phyloP scores from a whole-genome alignment of 2,888 invertebrate genomes.

The Chrysomela aeneicollis region DNA sequence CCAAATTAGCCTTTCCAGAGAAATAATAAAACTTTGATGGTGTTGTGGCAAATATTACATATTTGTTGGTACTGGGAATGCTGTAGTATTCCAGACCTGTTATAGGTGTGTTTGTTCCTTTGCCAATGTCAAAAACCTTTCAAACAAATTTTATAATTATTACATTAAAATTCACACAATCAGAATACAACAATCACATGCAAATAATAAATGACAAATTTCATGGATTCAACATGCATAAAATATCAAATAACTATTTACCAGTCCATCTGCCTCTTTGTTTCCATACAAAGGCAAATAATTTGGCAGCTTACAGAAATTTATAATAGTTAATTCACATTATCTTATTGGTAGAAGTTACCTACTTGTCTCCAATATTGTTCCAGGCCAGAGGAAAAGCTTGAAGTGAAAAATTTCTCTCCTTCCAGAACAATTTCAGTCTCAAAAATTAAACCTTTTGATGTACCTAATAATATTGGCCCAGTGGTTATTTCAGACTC shows the following conservation, averaged over 20 bases:
- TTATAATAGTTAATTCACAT: neutral
- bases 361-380: slow-evolving; percentile 84
- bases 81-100: slow-evolving; percentile 88
- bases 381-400: slow-evolving; percentile 68
- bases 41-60: slow-evolving; percentile 85
- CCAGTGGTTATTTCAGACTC: slow-evolving; percentile 77
- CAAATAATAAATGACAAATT: neutral
- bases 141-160: slow-evolving; percentile 36
- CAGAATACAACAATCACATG: neutral
- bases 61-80: slow-evolving; percentile 75
- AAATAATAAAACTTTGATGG: slow-evolving; percentile 88
- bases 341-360: slow-evolving; percentile 8
- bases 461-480: slow-evolving; percentile 88
- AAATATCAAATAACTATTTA: slow-evolving; percentile 56
- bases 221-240: neutral
- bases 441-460: slow-evolving; percentile 89
- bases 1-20: slow-evolving; percentile 76
- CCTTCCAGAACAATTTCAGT: slow-evolving; percentile 84
- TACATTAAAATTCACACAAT: neutral
- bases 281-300: slow-evolving; percentile 77
- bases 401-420: slow-evolving; percentile 82
- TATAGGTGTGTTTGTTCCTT: slow-evolving; percentile 78
- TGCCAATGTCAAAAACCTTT: slow-evolving; percentile 88
- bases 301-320: slow-evolving; percentile 73
- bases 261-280: slow-evolving; percentile 79